phyloP scores from a whole-genome alignment of 35 echinoderm and acorn worm genomes.

The Heliocidaris tuberculata region DNA sequence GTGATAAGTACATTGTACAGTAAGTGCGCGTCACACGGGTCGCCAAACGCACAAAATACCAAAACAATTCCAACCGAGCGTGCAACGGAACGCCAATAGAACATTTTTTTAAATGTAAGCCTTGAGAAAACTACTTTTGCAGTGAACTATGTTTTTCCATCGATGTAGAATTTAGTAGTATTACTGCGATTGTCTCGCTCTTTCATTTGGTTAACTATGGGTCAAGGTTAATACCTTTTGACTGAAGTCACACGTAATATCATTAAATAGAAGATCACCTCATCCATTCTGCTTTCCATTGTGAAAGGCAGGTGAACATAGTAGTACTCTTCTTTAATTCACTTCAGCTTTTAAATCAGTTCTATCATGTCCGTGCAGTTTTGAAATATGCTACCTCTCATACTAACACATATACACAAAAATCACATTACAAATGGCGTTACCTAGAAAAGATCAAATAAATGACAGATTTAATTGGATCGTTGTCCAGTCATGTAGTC shows the following conservation, averaged over 20 bases:
- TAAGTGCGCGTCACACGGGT: background rate
- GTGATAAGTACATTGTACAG: background rate
- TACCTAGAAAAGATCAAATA: no score
- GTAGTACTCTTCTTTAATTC: background rate
- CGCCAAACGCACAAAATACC: background rate
- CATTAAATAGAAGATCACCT: background rate
- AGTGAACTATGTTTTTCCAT: background rate
- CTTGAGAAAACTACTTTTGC: background rate
- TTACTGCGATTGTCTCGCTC: background rate
- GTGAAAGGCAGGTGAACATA: background rate
- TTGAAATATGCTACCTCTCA: background rate
- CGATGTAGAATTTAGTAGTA: background rate
- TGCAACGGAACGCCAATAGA: background rate
- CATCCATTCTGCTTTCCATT: background rate
- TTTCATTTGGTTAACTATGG: background rate
- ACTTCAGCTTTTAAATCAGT: no score
- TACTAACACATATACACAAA: background rate
- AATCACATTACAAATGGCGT: no score
- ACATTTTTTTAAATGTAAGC: background rate
- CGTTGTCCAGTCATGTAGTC: no score
- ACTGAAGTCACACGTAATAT: background rate
- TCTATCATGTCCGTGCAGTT: no score
- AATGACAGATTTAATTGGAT: no score
- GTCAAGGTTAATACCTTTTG: background rate
- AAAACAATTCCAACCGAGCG: background rate